Evolutionary conservation across 2,113 vertebrate genomes (phyloP).

Genomic region (Petaurus breviceps): DNA sequence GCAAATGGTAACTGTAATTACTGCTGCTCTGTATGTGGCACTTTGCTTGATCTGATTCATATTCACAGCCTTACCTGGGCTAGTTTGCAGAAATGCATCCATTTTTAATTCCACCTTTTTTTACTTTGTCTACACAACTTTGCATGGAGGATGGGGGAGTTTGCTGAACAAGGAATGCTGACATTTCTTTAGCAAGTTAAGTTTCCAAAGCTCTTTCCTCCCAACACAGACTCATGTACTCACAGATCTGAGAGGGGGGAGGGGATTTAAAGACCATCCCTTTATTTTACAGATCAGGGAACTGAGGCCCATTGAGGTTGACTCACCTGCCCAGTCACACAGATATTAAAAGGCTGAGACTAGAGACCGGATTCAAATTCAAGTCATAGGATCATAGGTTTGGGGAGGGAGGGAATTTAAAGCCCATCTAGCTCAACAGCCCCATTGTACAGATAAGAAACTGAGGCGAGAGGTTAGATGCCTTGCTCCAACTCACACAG

Average conservation of each 20-base stretch:
- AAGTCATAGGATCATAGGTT: no score
- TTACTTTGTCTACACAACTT: neutral
- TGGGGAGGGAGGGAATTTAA: no score
- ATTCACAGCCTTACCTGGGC: no score
- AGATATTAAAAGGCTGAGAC: neutral
- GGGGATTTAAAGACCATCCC: neutral
- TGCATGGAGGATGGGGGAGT: no score
- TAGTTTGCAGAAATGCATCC: no score
- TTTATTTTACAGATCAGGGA: neutral
- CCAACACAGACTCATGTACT: neutral
- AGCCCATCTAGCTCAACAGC: no score
- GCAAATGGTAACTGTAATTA: no score
- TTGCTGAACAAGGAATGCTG: neutral
- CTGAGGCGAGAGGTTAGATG: neutral
- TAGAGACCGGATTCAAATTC: no score
- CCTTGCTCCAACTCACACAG: neutral
- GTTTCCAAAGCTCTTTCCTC: neutral
- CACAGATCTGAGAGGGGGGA: neutral
- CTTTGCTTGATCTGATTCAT: no score
- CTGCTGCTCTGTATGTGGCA: no score
- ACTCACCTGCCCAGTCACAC: neutral
- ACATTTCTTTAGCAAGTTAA: neutral
- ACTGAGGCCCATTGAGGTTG: neutral
- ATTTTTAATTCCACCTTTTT: neutral
- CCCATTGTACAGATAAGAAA: neutral